Evolutionary conservation across 2,888 invertebrate genomes (phyloP), one percentile per base, ranked within the genome.

Genomic region (Eristalis arbustorum): DNA sequence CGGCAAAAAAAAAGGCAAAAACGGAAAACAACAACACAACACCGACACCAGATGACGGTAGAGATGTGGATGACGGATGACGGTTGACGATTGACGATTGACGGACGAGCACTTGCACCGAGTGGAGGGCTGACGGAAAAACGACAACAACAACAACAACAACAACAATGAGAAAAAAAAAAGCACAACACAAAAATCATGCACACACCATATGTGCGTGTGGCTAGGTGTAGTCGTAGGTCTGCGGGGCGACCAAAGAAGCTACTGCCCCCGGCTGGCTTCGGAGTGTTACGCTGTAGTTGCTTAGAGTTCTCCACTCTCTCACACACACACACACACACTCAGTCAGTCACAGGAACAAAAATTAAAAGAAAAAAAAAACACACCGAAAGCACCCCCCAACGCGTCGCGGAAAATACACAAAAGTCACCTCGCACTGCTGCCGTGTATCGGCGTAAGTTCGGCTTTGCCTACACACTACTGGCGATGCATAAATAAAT

Each of bases 401-500:
- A 4, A 31, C 31, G 31, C 5, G 31, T 31, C 31, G 31, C 31
- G 59, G 57, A 66, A 56, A 31, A 31, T 31, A 31, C 61, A 59
- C 74, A 74, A 78, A 23, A 76, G 49, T 68, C 72, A 57, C 72
- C 56, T 67, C 76, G 56, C 82, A 78, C 73, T 69, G 84, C 74
- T 84, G 37, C 34, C 34, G 34, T 34, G 11, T 34, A 2, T 4
- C n/a, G 13, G n/a, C 14, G 31, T 31, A 31, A 31, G 31, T 31
- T 42, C n/a, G n/a, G 2, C 3, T 72, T 76, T 80, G 67, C 75
- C 84, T 72, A n/a, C n/a, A 72, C 75, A 67, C 57, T 72, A 76
- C 68, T 80, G 75, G 63, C 72, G 76, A 80, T 84, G 80, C 75
- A 84, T 84, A 80, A 80, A 80, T 76, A 84, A 84, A 84, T 84